These are phyloP conservation scores for Apocrypta bakeri DNA, from an alignment of 1,140 invertebrate species.

Conservation along the genomic window DNA sequence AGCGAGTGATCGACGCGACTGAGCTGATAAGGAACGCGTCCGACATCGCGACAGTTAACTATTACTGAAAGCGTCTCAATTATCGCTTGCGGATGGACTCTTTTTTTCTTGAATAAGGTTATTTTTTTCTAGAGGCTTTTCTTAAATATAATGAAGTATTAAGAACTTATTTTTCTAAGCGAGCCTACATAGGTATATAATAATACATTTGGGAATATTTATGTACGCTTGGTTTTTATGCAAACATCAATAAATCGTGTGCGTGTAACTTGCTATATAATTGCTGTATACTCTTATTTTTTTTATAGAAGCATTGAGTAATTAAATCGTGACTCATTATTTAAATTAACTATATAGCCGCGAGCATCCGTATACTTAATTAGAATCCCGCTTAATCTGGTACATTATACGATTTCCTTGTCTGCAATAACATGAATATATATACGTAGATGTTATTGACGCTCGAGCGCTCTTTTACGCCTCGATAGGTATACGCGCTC, in stretches of 20 bases:
- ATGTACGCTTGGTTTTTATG: no score
- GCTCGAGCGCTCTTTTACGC: neutral
- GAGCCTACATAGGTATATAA: no score
- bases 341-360: no score
- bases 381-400: neutral
- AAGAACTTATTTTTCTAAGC: no score
- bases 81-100: neutral
- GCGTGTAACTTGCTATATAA: no score
- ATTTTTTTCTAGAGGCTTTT: no score
- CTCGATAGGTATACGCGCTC: neutral
- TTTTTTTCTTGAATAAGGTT: neutral
- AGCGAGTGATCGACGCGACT: neutral
- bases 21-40: neutral
- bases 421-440: slow-evolving; percentile 14
- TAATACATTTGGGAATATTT: no score
- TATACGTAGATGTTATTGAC: neutral
- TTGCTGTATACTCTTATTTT: no score
- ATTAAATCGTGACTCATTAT: no score
- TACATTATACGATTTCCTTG: neutral
- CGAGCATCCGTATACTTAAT: neutral
- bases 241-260: no score
- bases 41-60: neutral
- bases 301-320: no score
- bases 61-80: neutral
- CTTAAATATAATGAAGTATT: no score